Percentiles rank a stretch among this genome's conserved stretches.
Conservation (phyloP, 2,797 vertebrate species). For the Ispidina lecontei region DNA sequence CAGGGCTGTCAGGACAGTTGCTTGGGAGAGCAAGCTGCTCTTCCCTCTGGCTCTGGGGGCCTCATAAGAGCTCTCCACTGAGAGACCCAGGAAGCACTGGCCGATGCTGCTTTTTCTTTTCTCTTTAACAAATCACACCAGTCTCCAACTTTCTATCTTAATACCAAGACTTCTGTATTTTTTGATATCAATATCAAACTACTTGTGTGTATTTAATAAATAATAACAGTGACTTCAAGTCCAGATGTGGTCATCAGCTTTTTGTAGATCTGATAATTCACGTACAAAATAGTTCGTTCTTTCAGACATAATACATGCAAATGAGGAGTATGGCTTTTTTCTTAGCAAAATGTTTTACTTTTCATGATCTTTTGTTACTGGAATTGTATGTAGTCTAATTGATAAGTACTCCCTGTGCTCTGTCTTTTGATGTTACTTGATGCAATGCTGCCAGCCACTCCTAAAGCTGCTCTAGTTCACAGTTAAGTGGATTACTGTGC, state of each 20-base stretch:
- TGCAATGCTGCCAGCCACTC: not conserved
- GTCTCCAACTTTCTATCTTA: not conserved
- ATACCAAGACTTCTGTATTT: not conserved
- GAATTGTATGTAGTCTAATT: not conserved
- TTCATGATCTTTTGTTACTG: not conserved
- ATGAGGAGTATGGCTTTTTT: not conserved
- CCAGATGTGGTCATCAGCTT: not conserved
- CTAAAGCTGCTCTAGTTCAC: not conserved
- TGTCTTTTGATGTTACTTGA: not conserved
- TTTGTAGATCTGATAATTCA: not conserved
- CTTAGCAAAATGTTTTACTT: not conserved
- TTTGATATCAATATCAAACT: not conserved
- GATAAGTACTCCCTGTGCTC: not conserved
- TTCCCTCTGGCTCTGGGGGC: not conserved
- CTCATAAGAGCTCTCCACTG: not conserved
- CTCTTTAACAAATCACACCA: not conserved
- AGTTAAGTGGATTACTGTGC: not conserved
- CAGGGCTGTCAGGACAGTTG: not conserved
- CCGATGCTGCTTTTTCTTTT: not conserved
- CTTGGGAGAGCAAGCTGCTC: not conserved
- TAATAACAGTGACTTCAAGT: fast-evolving
- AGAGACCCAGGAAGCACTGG: not conserved
- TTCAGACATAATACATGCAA: not conserved
- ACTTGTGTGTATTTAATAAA: not conserved
- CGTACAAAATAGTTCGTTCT: not conserved